phyloP scores from a whole-genome alignment of 1,140 invertebrate species.

The Mercenaria mercenaria region DNA sequence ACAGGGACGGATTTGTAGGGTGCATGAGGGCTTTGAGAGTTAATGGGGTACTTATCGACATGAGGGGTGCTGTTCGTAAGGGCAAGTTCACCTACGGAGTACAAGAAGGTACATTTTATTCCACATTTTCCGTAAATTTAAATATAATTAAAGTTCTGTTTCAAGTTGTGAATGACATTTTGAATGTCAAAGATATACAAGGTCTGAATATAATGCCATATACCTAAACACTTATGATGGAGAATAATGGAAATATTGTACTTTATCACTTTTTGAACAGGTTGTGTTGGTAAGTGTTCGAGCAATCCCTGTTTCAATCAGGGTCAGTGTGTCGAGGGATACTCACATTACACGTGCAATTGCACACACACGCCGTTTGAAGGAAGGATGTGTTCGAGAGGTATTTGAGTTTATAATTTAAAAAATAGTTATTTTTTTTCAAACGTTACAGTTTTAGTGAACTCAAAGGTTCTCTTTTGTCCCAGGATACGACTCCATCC shows the following conservation, averaged over 20 bases:
- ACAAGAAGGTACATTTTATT: constrained; percentile 73
- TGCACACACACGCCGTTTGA: constrained; percentile 99
- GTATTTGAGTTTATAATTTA: too few species aligned
- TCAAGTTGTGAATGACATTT: too few species aligned
- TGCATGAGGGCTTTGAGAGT: constrained; percentile 96
- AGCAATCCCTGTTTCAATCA: constrained; percentile 98
- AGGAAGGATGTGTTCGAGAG: constrained; percentile 98
- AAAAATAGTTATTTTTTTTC: too few species aligned
- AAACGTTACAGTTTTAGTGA: too few species aligned
- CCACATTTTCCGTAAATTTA: too few species aligned
- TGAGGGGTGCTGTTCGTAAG: constrained; percentile 90
- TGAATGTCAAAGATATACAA: too few species aligned
- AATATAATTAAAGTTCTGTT: too few species aligned
- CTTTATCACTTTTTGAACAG: constrained; percentile 85
- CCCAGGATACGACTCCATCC: too few species aligned
- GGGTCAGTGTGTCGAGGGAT: constrained; percentile 96
- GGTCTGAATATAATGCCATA: too few species aligned
- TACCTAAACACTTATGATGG: too few species aligned
- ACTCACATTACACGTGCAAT: constrained; percentile 96
- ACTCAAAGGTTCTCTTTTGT: too few species aligned
- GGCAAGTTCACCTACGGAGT: constrained; percentile 84
- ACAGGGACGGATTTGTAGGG: constrained; percentile 97
- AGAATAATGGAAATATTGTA: background rate
- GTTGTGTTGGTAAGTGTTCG: constrained; percentile 96
- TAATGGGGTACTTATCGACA: constrained; percentile 95